Conservation (phyloP, 2,797 vertebrate species). For the Cheirogaleus major region DNA sequence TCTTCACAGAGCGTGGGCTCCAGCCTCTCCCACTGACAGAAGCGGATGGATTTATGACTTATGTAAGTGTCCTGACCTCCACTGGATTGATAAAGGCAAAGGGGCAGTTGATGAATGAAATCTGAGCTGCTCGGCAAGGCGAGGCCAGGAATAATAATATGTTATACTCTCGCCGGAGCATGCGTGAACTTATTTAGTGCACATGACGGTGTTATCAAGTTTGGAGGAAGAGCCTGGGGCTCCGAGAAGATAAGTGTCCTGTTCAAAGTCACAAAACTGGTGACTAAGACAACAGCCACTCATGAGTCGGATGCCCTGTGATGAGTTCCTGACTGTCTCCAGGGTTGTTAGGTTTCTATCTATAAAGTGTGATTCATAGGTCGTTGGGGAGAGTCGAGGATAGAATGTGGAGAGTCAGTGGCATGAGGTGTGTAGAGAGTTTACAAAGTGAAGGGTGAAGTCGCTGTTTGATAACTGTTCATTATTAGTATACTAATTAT, state of each 20-base stretch:
- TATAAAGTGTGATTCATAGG: neutral
- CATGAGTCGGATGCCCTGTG: neutral
- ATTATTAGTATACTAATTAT: neutral
- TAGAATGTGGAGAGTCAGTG: neutral
- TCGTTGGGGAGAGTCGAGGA: neutral
- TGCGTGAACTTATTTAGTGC: fast-evolving
- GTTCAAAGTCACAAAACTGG: neutral
- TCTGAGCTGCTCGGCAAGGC: neutral
- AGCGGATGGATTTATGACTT: neutral
- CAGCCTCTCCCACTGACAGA: neutral
- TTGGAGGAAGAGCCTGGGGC: neutral
- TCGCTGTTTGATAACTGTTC: neutral
- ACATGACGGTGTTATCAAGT: fast-evolving
- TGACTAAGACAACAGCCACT: neutral
- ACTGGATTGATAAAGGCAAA: neutral
- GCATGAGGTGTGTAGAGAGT: neutral
- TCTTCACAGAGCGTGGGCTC: neutral
- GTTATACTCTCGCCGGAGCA: neutral
- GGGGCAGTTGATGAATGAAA: neutral
- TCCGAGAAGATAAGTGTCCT: neutral
- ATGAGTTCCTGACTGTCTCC: neutral
- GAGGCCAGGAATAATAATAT: neutral
- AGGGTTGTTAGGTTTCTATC: neutral
- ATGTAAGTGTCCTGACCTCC: neutral
- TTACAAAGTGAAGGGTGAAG: neutral